Evolutionary conservation across 2,113 vertebrate species (phyloP), one percentile per base, ranked within the genome.

Genomic region (Dipodomys stephensi): DNA sequence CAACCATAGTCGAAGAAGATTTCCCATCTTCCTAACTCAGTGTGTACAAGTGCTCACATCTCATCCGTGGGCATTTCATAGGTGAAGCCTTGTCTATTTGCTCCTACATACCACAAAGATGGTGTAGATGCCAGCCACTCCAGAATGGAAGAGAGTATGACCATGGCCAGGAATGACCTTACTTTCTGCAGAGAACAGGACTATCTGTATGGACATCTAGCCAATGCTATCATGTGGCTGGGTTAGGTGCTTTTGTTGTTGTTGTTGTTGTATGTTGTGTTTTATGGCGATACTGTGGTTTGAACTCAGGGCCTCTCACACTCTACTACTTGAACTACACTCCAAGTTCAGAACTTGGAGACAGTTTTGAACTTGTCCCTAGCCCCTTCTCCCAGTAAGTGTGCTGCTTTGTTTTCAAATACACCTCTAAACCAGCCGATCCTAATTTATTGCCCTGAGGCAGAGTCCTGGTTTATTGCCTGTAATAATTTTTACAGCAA

Each of bases 401-500:
- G 53, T 71, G 25, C 32, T 30, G 49, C 64, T 23, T 22, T n/a
- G 6, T 83, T 83, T 85, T 2, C n/a, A 57, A n/a, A 67, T 69
- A n/a, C 85, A 35, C 39, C 78, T 71, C 74, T 65, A 49, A 88
- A 83, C 69, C 44, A 3, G 2, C 12, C 12, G 18, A 19, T 69
- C 72, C 23, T 44, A n/a, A n/a, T 83, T 90, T 69, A 80, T 19
- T 30, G 35, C 19, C 30, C 49, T 44, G 73, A 90, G 65, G 13
- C 57, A 49, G 77, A 94, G 64, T 88, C 87, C 84, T 85, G 16
- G 28, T 90, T 95, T 95, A 95, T 91, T 87, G 79, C 65, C 74
- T 89, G 11, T 83, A 65, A 46, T 87, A 35, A 87, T 67, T 83
- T 95, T 95, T 88, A 93, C 28, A 92, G 77, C 62, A 18, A 20